These are phyloP conservation scores for Aricia agestis DNA, from an alignment of 1,140 invertebrate genomes.

Conservation along the genomic window DNA sequence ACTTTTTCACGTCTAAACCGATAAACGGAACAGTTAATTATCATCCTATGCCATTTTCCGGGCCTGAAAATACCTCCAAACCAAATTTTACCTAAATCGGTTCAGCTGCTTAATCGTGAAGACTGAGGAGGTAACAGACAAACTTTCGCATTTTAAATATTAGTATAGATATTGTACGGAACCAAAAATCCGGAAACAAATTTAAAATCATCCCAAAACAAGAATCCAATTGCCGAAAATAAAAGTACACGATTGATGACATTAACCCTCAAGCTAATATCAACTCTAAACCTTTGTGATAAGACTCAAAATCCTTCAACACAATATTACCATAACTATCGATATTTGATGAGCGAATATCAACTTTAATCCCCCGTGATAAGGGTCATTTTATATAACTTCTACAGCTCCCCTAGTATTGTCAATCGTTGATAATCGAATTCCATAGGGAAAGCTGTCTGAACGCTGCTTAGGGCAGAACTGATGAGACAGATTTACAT, in stretches of 20 bases:
- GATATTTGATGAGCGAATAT: neutral
- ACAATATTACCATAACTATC: neutral
- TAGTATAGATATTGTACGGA: neutral
- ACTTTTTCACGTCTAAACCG: no score
- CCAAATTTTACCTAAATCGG: no score
- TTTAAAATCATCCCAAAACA: slow-evolving; percentile 3
- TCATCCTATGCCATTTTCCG: no score
- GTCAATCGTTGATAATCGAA: neutral
- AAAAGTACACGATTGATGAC: neutral
- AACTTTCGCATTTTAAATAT: neutral
- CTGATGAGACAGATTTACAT: neutral
- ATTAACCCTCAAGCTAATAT: neutral
- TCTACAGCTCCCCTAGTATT: neutral
- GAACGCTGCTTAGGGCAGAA: neutral
- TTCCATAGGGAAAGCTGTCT: neutral
- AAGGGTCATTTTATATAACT: neutral
- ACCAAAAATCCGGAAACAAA: neutral
- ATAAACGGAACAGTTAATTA: no score
- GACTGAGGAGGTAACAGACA: no score
- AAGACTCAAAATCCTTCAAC: neutral
- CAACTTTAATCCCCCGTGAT: neutral
- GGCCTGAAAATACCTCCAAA: no score
- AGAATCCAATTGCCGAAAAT: slow-evolving; percentile 1
- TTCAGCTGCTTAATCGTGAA: no score
- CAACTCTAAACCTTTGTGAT: neutral